Evolutionary conservation across 1,140 invertebrate genomes (phyloP).

Genomic region (Drosophila ficusphila): DNA sequence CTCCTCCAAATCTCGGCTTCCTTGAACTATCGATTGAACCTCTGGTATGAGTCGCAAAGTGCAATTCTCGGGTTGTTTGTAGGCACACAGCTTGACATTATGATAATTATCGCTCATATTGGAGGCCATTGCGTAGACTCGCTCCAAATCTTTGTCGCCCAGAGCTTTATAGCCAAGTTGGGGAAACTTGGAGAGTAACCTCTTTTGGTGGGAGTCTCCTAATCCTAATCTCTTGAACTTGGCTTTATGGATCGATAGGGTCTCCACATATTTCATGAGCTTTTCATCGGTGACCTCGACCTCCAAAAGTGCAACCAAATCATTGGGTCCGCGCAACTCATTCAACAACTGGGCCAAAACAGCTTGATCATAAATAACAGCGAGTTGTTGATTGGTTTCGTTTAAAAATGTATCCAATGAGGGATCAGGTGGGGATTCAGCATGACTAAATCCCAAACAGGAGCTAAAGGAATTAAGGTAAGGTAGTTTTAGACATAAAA

Average conservation of each 20-base stretch:
- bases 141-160: constrained; percentile 11
- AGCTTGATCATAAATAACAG: constrained; percentile 62
- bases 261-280: constrained; percentile 46
- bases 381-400: constrained; percentile 57
- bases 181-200: constrained; percentile 50
- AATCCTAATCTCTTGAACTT: constrained; percentile 57
- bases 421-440: constrained; percentile 3
- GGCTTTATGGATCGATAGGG: constrained; percentile 10
- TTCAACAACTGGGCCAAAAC: constrained; percentile 54
- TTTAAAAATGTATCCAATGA: constrained; percentile 45
- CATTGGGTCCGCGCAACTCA: constrained; percentile 59
- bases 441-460: neutral
- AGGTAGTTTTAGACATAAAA: neutral
- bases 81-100: constrained; percentile 63
- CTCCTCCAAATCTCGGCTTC: constrained; percentile 56
- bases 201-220: constrained; percentile 36
- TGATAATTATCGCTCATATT: constrained; percentile 71
- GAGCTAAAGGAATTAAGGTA: neutral
- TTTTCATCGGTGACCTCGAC: constrained; percentile 60
- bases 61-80: constrained; percentile 57
- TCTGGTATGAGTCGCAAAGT: constrained; percentile 65
- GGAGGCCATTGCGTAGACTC: constrained; percentile 47
- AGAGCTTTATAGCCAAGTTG: constrained; percentile 59
- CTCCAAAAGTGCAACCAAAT: constrained; percentile 52
- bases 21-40: constrained; percentile 61